Percentiles rank a stretch among this genome's conserved stretches.
These are phyloP conservation scores for Ennomos erosarius DNA, from an alignment of 2,888 invertebrate species.

Conservation along the genomic window DNA sequence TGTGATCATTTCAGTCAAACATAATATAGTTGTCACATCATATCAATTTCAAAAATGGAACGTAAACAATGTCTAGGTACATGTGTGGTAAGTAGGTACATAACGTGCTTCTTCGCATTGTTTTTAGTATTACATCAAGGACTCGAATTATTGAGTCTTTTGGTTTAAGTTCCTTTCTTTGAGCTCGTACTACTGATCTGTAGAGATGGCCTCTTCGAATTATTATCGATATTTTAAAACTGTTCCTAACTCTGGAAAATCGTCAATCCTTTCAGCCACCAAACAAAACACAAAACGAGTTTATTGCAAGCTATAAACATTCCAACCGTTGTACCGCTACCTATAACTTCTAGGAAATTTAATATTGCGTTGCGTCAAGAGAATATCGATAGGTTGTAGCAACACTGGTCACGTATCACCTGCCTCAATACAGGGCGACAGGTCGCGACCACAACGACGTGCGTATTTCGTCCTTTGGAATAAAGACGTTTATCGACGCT, in stretches of 20 bases:
- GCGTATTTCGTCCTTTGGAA: conserved; percentile 14
- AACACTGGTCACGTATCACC: conserved; percentile 54
- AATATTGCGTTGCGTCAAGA: conserved; percentile 47
- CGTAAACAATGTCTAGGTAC: no score
- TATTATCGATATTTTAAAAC: no score
- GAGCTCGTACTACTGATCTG: no score
- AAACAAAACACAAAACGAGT: conserved; percentile 40
- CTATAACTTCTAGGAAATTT: conserved; percentile 52
- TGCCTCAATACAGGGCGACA: conserved; percentile 44
- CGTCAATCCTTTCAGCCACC: conserved; percentile 22
- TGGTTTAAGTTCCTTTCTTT: no score
- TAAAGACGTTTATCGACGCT: neutral
- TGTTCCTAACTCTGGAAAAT: conserved; percentile 8
- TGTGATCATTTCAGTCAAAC: no score
- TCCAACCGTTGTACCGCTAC: conserved; percentile 48
- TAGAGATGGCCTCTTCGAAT: no score
- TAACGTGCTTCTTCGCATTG: no score
- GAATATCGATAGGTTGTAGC: conserved; percentile 55
- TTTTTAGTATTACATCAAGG: no score
- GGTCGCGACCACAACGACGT: conserved; percentile 26
- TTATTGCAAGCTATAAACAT: conserved; percentile 49
- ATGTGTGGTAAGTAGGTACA: no score
- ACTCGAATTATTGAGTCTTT: no score
- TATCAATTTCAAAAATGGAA: no score
- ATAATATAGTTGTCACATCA: no score